Percentiles rank a stretch among this genome's conserved stretches.
phyloP scores from a whole-genome alignment of 2,888 invertebrate species.

The Tenodera sinensis region DNA sequence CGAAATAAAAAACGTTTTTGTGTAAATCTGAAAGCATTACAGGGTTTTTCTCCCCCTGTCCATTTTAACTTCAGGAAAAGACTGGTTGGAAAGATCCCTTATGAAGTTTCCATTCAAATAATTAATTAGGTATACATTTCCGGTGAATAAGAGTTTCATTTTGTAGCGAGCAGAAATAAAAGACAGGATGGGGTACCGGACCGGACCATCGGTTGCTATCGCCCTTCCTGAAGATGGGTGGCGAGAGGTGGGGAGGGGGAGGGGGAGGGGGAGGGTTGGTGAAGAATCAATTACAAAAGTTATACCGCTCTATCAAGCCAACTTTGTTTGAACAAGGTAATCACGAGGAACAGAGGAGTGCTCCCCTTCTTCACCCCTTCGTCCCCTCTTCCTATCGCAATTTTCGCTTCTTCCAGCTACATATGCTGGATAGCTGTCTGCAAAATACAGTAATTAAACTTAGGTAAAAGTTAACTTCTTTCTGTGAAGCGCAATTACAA shows the following conservation, averaged over 20 bases:
- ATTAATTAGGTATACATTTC: background rate
- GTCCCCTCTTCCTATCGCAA: background rate
- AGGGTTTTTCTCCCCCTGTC: too few species aligned
- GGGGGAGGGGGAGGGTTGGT: background rate
- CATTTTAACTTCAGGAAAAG: background rate
- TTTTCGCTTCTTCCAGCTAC: background rate
- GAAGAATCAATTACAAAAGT: constrained; percentile 26
- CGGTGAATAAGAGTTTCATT: background rate
- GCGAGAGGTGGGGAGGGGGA: background rate
- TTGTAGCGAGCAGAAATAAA: background rate
- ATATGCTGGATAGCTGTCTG: background rate
- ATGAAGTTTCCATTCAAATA: background rate
- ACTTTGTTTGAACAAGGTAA: constrained; percentile 18
- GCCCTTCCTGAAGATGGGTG: background rate
- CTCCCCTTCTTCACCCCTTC: background rate
- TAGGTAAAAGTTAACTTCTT: too few species aligned
- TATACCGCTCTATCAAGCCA: constrained; percentile 15
- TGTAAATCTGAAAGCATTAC: too few species aligned
- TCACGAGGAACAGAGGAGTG: background rate
- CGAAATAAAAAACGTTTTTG: too few species aligned
- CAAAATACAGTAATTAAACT: background rate
- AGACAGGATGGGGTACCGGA: background rate
- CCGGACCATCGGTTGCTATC: background rate
- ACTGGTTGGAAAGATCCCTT: background rate
- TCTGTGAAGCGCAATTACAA: too few species aligned